Conservation (phyloP, 35 echinoderm and acorn worm genomes). For the Anneissia japonica region DNA sequence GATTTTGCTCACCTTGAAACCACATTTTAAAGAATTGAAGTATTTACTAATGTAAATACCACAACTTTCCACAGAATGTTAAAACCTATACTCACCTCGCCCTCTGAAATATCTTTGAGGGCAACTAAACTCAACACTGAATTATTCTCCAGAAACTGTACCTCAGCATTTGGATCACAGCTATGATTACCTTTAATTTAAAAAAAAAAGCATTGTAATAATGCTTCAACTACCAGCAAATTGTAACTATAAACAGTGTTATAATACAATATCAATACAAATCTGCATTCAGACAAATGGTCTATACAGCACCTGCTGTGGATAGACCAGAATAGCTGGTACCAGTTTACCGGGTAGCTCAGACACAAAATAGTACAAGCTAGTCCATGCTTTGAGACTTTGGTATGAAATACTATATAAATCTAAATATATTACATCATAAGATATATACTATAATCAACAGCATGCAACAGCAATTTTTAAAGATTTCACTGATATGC, state of each 20-base stretch:
- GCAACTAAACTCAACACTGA: constrained; percentile 50
- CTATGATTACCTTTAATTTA: constrained; percentile 64
- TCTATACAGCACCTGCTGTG: not conserved
- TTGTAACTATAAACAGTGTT: too few species aligned
- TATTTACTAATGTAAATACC: too few species aligned
- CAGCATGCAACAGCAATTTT: not conserved
- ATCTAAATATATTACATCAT: not conserved
- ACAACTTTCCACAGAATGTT: not conserved
- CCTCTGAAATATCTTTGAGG: constrained; percentile 41
- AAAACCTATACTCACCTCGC: constrained; percentile 31
- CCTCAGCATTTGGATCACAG: constrained; percentile 54
- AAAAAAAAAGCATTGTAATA: too few species aligned
- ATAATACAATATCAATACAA: not conserved
- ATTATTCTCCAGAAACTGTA: constrained; percentile 51
- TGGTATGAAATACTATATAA: too few species aligned
- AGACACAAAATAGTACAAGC: too few species aligned
- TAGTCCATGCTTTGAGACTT: too few species aligned
- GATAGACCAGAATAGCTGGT: too few species aligned
- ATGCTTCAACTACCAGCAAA: too few species aligned
- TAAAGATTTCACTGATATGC: not conserved
- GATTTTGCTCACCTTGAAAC: too few species aligned
- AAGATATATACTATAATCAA: not conserved
- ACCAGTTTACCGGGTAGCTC: too few species aligned
- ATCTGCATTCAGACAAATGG: not conserved
- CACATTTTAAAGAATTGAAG: too few species aligned